These are phyloP conservation scores for Onthophagus taurus DNA, from an alignment of 1,140 invertebrate genomes.

Conservation along the genomic window DNA sequence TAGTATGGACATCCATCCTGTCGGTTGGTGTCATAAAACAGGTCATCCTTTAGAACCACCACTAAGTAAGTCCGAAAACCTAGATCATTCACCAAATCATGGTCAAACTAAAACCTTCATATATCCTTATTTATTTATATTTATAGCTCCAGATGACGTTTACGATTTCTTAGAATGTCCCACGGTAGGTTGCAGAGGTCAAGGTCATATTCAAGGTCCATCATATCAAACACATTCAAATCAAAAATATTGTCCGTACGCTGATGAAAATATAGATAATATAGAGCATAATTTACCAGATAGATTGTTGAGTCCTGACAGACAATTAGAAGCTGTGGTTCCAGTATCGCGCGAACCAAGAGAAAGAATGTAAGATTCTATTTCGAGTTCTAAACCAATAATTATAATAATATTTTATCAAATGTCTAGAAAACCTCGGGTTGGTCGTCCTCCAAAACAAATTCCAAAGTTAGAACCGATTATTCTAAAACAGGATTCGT, in stretches of 20 bases:
- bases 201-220: conserved; percentile 67
- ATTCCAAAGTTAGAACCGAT: conserved; percentile 15
- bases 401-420: not conserved
- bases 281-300: conserved; percentile 47
- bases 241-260: conserved; percentile 77
- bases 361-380: conserved; percentile 31
- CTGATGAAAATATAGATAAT: conserved; percentile 52
- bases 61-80: conserved; percentile 48
- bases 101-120: not conserved
- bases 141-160: conserved; percentile 49
- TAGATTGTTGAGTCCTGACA: conserved; percentile 38
- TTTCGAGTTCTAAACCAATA: not conserved
- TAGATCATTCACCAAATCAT: not conserved
- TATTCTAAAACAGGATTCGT: conserved; percentile 11
- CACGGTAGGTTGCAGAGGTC: conserved; percentile 66
- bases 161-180: conserved; percentile 54
- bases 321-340: conserved; percentile 29
- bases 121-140: not conserved
- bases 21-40: conserved; percentile 83
- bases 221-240: conserved; percentile 67
- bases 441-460: conserved; percentile 30
- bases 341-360: conserved; percentile 36
- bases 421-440: conserved; percentile 15
- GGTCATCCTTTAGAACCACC: conserved; percentile 79
- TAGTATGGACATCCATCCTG: conserved; percentile 80